phyloP scores from a whole-genome alignment of 1,140 invertebrate species.

The Harpegnathos saltator region DNA sequence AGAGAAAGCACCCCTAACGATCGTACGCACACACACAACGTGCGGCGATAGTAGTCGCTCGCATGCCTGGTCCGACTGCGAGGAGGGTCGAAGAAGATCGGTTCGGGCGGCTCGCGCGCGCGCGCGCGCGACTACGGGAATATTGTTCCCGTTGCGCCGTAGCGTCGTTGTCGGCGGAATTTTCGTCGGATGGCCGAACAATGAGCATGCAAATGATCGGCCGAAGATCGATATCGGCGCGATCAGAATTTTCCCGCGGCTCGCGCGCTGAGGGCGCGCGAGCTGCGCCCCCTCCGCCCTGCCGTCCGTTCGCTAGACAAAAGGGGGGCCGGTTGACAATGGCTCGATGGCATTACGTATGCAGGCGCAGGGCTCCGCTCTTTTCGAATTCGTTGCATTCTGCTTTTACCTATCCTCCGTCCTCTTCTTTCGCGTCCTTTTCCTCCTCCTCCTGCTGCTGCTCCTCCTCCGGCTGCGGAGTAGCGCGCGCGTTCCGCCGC shows the following conservation, averaged over 20 bases:
- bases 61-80: not conserved
- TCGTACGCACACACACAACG: not conserved
- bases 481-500: constrained; percentile 36
- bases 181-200: constrained; percentile 83
- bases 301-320: constrained; percentile 79
- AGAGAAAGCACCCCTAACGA: too few relatives aligned
- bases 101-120: constrained; percentile 57
- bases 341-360: constrained; percentile 84
- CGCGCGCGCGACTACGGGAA: constrained; percentile 64
- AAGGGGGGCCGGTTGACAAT: constrained; percentile 83
- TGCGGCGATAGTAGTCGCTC: not conserved
- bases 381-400: constrained; percentile 85
- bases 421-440: constrained; percentile 61
- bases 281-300: constrained; percentile 54
- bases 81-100: constrained; percentile 55
- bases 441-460: constrained; percentile 57
- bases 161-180: constrained; percentile 78
- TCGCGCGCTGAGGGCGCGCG: constrained; percentile 70
- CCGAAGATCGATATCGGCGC: constrained; percentile 85
- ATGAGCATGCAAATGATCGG: constrained; percentile 87
- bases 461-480: constrained; percentile 53
- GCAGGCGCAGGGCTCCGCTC: constrained; percentile 82
- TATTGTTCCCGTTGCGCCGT: constrained; percentile 69
- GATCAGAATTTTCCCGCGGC: constrained; percentile 84
- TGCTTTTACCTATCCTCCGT: constrained; percentile 74